These are phyloP conservation scores for Spisula subtruncata DNA, from an alignment of 2,888 invertebrate species.

Conservation along the genomic window DNA sequence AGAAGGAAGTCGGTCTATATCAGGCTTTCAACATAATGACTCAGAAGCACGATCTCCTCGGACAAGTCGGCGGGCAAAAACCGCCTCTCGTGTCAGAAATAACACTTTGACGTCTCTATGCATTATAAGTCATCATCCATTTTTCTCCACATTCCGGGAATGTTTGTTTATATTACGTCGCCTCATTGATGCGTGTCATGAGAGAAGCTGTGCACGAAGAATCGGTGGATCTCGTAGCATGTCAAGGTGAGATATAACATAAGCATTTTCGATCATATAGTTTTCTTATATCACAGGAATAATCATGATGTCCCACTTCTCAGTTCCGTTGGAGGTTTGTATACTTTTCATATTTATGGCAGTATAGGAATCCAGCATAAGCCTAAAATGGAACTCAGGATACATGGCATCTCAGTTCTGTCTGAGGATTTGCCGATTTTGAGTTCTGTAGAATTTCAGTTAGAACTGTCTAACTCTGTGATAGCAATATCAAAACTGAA, in stretches of 20 bases:
- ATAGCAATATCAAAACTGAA: too few species aligned
- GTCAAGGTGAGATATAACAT: conserved; percentile 91
- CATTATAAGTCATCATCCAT: conserved; percentile 99
- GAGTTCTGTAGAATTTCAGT: too few species aligned
- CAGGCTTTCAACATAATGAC: conserved; percentile 75
- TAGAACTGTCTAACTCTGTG: too few species aligned
- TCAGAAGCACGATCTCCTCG: conserved; percentile 82
- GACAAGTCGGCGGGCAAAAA: conserved; percentile 83
- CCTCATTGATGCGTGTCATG: conserved; percentile 99
- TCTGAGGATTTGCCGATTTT: too few species aligned
- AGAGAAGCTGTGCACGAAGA: conserved; percentile 92
- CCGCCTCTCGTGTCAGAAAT: conserved; percentile 90
- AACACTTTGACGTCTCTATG: conserved; percentile 99
- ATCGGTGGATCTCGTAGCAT: conserved; percentile 95
- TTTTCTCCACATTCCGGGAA: conserved; percentile 99
- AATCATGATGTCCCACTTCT: too few species aligned
- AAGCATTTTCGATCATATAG: not conserved
- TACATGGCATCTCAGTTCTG: too few species aligned
- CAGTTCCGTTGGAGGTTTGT: too few species aligned
- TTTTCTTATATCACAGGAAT: too few species aligned
- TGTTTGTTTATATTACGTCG: conserved; percentile 98
- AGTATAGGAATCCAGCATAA: too few species aligned
- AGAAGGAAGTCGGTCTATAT: conserved; percentile 72
- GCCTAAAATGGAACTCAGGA: too few species aligned
- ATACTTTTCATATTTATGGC: too few species aligned